Percentiles rank a stretch among this genome's conserved stretches.
Evolutionary conservation across 2,113 vertebrate genomes (phyloP).

Genomic region (Catharus fuscescens): DNA sequence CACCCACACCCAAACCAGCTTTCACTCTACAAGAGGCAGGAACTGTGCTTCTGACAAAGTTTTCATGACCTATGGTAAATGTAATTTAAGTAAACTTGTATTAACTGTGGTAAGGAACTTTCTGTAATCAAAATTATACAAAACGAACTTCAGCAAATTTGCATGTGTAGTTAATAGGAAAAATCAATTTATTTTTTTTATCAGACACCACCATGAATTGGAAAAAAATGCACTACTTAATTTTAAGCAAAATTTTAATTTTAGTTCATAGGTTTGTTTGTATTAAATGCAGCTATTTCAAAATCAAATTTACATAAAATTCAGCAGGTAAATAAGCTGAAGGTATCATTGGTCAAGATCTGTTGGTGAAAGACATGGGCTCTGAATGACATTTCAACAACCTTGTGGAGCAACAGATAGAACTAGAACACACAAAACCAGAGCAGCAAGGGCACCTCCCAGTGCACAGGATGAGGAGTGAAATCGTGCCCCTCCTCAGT

Average conservation of each 20-base stretch:
- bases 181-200: neutral
- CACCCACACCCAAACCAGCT: conserved; percentile 7
- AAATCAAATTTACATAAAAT: conserved; percentile 41
- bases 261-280: conserved; percentile 35
- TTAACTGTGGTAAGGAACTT: neutral
- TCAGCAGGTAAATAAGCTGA: conserved; percentile 1
- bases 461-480: neutral
- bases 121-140: neutral
- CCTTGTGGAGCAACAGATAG: neutral
- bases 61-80: neutral
- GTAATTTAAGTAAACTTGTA: neutral
- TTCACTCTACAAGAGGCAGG: conserved; percentile 44
- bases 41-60: neutral
- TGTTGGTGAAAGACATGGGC: neutral
- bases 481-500: neutral
- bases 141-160: neutral
- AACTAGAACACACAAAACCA: neutral
- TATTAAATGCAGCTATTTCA: conserved; percentile 48
- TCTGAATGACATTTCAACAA: neutral
- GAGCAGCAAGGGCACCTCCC: neutral
- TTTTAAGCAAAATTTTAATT: conserved; percentile 53
- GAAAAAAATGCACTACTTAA: neutral
- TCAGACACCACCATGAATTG: neutral
- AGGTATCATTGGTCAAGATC: neutral
- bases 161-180: neutral